These are phyloP conservation scores for Trichomycterus rosablanca DNA, from an alignment of 2,113 vertebrate species.

Conservation along the genomic window DNA sequence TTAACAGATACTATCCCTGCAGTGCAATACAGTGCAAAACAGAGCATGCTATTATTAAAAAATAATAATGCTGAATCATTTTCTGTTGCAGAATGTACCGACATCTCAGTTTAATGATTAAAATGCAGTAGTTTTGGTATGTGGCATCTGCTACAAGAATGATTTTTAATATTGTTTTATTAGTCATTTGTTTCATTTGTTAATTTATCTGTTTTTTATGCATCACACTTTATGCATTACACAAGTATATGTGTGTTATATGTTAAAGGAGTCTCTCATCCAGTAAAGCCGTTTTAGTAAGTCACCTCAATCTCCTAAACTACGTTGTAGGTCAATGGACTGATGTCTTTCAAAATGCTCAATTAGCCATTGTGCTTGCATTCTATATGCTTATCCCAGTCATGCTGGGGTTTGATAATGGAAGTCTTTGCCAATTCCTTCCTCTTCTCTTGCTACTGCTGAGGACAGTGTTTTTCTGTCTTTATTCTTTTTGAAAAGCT, in stretches of 20 bases:
- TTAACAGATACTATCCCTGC: too few species aligned
- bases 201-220: not conserved
- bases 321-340: constrained; percentile 17
- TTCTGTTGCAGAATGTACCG: too few species aligned
- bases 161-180: constrained; percentile 19
- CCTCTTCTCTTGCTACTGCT: constrained; percentile 11
- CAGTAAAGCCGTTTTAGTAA: constrained; percentile 21
- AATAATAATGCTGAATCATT: too few species aligned
- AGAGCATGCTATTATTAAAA: too few species aligned
- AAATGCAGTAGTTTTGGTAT: too few species aligned
- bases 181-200: constrained; percentile 5
- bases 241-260: not conserved
- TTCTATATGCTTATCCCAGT: constrained; percentile 27
- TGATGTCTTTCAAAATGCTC: constrained; percentile 31
- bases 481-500: constrained; percentile 30
- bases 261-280: not conserved
- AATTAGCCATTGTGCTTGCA: constrained; percentile 34
- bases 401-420: constrained; percentile 26
- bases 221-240: not conserved
- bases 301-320: constrained; percentile 20
- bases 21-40: too few species aligned
- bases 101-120: too few species aligned
- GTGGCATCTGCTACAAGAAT: constrained; percentile 10
- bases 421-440: constrained; percentile 27
- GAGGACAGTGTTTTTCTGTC: constrained; percentile 29